Conservation (phyloP, 2,888 invertebrate genomes). For the Lycophotia porphyrea region DNA sequence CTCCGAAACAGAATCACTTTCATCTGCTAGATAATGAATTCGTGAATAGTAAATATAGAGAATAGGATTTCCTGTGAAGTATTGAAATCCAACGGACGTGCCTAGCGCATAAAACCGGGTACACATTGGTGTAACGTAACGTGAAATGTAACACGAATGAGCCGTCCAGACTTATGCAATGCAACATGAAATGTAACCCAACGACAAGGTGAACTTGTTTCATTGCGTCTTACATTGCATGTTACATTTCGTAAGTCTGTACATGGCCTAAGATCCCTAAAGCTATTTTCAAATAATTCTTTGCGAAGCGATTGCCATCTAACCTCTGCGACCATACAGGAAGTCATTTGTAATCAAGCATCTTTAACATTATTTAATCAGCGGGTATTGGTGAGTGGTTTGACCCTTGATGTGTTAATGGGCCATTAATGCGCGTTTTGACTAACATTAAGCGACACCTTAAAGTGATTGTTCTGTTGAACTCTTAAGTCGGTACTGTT, state of each 20-base stretch:
- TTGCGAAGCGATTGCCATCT: conserved; percentile 18
- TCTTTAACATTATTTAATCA: conserved; percentile 21
- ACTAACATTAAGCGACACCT: neutral
- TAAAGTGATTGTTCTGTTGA: neutral
- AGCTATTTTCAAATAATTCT: conserved; percentile 11
- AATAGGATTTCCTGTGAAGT: neutral
- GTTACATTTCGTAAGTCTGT: too few species aligned
- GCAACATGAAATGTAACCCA: too few species aligned
- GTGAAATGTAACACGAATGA: too few species aligned
- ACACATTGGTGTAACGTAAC: too few species aligned
- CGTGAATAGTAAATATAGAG: rapidly evolving
- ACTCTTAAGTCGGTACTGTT: too few species aligned
- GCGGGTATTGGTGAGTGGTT: conserved; percentile 19
- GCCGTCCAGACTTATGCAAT: too few species aligned
- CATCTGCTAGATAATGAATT: neutral
- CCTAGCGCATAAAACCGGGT: neutral
- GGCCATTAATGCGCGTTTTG: neutral
- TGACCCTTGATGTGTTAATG: conserved; percentile 2
- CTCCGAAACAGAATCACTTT: neutral
- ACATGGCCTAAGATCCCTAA: neutral
- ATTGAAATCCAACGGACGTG: neutral
- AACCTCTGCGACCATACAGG: conserved; percentile 21
- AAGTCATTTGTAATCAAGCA: conserved; percentile 26
- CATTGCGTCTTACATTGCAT: too few species aligned
- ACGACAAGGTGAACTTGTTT: too few species aligned